Percentiles rank a stretch among this genome's conserved stretches.
phyloP scores from a whole-genome alignment of 2,113 vertebrate genomes.

The Sphyrna mokarran region DNA sequence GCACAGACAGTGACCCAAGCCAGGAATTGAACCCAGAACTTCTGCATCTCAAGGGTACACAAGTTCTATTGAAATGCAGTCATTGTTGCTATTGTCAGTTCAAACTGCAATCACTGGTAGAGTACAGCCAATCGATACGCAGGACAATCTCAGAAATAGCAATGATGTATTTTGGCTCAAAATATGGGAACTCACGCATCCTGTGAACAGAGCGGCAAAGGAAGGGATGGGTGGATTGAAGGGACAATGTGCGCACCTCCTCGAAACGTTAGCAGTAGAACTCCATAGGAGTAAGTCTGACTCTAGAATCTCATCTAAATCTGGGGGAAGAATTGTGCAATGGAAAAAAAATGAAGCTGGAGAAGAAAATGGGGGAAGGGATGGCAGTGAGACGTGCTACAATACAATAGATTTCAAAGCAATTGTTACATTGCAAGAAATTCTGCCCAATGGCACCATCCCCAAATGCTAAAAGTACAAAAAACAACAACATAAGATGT shows the following conservation, averaged over 20 bases:
- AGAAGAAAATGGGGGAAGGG: not conserved
- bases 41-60: too few species aligned
- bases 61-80: not conserved
- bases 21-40: too few species aligned
- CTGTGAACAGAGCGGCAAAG: not conserved
- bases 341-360: not conserved
- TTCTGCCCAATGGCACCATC: not conserved
- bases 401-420: not conserved
- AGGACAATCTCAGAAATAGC: not conserved
- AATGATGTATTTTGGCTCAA: not conserved
- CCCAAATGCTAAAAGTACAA: too few species aligned
- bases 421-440: not conserved
- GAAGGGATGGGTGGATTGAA: not conserved
- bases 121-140: not conserved
- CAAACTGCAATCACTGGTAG: not conserved
- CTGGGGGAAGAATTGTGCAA: not conserved
- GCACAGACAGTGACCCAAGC: too few species aligned
- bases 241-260: not conserved
- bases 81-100: not conserved
- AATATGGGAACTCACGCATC: not conserved
- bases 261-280: not conserved
- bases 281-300: not conserved
- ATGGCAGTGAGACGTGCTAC: not conserved
- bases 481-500: too few species aligned
- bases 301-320: not conserved